Conservation (phyloP, 2,888 invertebrate species). For the Lasioglossum lativentre region DNA sequence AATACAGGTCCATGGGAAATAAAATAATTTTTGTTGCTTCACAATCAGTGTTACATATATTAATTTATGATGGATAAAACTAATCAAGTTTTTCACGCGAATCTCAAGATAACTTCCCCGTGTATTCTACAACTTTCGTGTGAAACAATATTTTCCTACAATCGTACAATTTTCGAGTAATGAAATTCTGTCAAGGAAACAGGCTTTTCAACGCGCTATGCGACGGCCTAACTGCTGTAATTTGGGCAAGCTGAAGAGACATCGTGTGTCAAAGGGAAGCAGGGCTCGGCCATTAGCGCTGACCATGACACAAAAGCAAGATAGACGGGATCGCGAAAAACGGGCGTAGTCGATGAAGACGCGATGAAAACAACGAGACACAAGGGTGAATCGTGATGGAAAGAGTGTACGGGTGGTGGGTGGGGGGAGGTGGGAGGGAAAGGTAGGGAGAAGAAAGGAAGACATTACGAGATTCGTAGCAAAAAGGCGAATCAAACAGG, state of each 20-base stretch:
- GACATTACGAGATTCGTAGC: conserved; percentile 63
- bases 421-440: neutral
- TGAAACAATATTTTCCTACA: too few species aligned
- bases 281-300: conserved; percentile 51
- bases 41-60: too few species aligned
- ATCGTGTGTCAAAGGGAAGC: conserved; percentile 3
- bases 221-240: neutral
- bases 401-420: neutral
- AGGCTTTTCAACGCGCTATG: too few species aligned
- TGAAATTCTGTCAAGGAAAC: too few species aligned
- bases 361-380: neutral
- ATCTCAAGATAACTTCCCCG: too few species aligned
- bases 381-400: conserved; percentile 2
- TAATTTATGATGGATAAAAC: neutral
- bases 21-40: neutral
- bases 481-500: conserved; percentile 72
- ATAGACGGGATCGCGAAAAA: conserved; percentile 16
- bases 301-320: conserved; percentile 24
- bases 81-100: neutral
- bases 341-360: neutral
- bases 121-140: too few species aligned
- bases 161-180: too few species aligned
- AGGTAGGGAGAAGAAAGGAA: conserved; percentile 45
- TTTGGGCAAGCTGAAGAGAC: neutral
- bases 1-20: neutral